Conservation (phyloP, 2,113 vertebrate genomes). For the Lophura nycthemera region DNA sequence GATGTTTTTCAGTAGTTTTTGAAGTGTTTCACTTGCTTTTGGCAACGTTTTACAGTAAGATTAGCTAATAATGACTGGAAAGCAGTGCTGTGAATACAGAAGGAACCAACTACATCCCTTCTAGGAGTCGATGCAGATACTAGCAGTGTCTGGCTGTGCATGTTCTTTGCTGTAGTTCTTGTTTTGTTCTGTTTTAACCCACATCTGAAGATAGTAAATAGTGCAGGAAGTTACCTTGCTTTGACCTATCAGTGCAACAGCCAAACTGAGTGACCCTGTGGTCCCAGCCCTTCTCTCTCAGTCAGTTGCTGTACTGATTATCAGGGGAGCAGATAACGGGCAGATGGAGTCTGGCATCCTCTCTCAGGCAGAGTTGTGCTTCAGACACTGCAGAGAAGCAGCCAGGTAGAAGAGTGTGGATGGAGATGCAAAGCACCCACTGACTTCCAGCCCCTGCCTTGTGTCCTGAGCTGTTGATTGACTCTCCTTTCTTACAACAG, state of each 20-base stretch:
- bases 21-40: not conserved
- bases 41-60: not conserved
- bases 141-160: not conserved
- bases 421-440: not conserved
- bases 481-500: not conserved
- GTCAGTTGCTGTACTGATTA: not conserved
- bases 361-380: not conserved
- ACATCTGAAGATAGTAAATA: not conserved
- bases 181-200: not conserved
- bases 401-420: not conserved
- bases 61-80: not conserved
- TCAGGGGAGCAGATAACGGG: not conserved
- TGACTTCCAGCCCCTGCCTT: not conserved
- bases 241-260: not conserved
- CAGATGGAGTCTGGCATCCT: not conserved
- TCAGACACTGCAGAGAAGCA: not conserved
- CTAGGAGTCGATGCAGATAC: not conserved
- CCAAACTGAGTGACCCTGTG: not conserved
- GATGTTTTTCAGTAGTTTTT: not conserved
- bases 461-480: accelerated
- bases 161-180: not conserved
- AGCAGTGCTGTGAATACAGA: not conserved
- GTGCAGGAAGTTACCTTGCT: not conserved
- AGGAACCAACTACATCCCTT: not conserved
- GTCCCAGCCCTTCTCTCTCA: not conserved